Base-by-base conservation (phyloP, 1,140 invertebrate genomes). In the Idris sp. region DNA sequence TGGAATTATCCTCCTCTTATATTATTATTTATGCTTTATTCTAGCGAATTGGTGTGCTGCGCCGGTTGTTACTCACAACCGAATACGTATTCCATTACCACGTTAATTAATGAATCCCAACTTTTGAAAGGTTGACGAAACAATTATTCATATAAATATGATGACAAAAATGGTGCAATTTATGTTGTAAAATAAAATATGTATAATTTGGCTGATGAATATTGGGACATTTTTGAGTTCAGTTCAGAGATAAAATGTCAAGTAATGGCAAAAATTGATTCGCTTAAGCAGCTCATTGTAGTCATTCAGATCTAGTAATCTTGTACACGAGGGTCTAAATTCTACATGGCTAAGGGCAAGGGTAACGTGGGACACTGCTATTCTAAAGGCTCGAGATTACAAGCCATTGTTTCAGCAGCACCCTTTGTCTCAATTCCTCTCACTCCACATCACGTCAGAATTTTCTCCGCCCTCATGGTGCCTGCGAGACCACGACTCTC, bases 301-400 rank as follows among this genome's bases (percentile, higher is more conserved):
- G 43, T 22, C 51, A 58, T 64, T 49, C 59, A 25, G 15, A 64
- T 72, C 38, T 43, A 13, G 13, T 13, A 43, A 43, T 36, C 30
- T 51, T 49, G 41, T 67, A 41, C 49, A 36, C 44, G 53, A 68
- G 74, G 74, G 74, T 73, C 49, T 51, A 59, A 68, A 73, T 58
- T 59, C 68, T 43, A 65, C 74, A 67, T 76, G 61, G 72, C 35
- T 65, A 30, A 73, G 71, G 58, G 51, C 49, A 74, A 77, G 76
- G 68, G 69, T 68, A 81, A 74, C 67, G 65, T 53, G 65, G 78
- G 74, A 76, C 79, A 78, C 73, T 79, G 76, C 79, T 80, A 82
- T 81, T 84, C 80, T 78, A 82, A 86, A 84, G 84, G 80, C 79
- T 83, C 76, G 82, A 87, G 85, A 87, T 87, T 87, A 87, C 85